Percentiles rank a stretch among this genome's conserved stretches.
These are phyloP conservation scores for Brachyistius frenatus DNA, from an alignment of 2,113 vertebrate species.

Conservation along the genomic window DNA sequence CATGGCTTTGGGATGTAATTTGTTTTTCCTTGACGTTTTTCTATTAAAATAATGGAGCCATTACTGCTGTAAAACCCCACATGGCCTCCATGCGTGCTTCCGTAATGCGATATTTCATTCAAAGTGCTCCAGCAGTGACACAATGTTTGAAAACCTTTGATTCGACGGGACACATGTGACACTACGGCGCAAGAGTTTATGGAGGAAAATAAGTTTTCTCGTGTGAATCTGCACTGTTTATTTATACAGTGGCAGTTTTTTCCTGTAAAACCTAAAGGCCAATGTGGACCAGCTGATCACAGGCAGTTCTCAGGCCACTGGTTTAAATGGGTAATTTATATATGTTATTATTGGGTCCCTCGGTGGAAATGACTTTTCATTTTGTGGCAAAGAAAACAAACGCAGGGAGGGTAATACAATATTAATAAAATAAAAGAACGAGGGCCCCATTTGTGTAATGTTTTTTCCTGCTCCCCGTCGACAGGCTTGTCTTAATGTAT, in stretches of 20 bases:
- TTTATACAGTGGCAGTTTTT: constrained; percentile 50
- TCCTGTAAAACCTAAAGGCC: constrained; percentile 49
- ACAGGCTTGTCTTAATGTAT: constrained; percentile 77
- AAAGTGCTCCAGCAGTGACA: constrained; percentile 45
- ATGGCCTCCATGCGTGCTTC: constrained; percentile 17
- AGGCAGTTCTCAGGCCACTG: constrained; percentile 29
- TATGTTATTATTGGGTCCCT: constrained; percentile 65
- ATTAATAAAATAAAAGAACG: constrained; percentile 65
- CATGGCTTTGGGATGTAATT: constrained; percentile 52
- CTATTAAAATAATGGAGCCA: constrained; percentile 69
- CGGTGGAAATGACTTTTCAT: constrained; percentile 72
- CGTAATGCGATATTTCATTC: constrained; percentile 58
- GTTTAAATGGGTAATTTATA: constrained; percentile 54
- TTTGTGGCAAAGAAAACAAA: constrained; percentile 87
- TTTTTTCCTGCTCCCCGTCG: constrained; percentile 58
- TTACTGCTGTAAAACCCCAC: constrained; percentile 48
- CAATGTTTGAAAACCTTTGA: constrained; percentile 32
- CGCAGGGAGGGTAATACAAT: constrained; percentile 67
- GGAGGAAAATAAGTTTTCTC: constrained; percentile 31
- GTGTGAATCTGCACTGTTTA: constrained; percentile 40
- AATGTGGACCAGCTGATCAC: constrained; percentile 41
- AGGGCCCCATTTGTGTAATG: constrained; percentile 60
- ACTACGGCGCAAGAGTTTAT: neutral
- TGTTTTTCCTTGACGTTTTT: constrained; percentile 67
- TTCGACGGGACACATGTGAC: constrained; percentile 23